Base-by-base conservation (phyloP, 2,113 vertebrate species). In the Microtus oregoni region DNA sequence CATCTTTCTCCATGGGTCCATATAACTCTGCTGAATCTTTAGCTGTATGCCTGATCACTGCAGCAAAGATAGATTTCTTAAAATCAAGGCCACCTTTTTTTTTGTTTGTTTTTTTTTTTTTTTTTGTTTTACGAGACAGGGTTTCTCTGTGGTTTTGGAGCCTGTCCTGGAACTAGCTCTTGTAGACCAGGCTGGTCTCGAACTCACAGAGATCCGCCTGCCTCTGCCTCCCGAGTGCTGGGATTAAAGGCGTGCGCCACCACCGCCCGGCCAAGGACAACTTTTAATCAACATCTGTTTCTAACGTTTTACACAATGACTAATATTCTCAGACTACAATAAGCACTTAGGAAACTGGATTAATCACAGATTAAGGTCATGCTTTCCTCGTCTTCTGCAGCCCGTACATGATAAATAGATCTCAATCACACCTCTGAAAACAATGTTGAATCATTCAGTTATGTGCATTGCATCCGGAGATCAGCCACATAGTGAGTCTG, bases 381-480 rank as follows among this genome's bases (percentile, higher is more conserved):
- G 7, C 4, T 22, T 89, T 83, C 30, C 20, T 86, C 68, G 7
- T 87, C 94, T 95, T 77, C 24, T 50, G 65, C 24, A 82, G 75
- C 68, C 41, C 61, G n/a, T 47, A 61, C 17, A 89, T 73, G 50
- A 79, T 35, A 61, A 95, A 87, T 90, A 17, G 35, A 78, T 90
- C 76, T n/a, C 67, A 77, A 82, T 86, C 22, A 89, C 75, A 81
- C 67, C 82, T 90, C 35, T 65, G 17, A 77, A 89, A 94, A 68
- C 47, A 52, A 7, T 83, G 22, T 86, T 82, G 61, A 35, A 92
- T 81, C 47, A 86, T 32, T 91, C 9, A 52, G 3, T 91, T 94
- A 79, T 78, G 58, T 67, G 44, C 86, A 38, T 75, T 93, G 63
- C 11, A 6, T 88, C 67, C 1, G 47, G 30, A 24, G 28, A 73